A percentile compares a stretch with the other conserved stretches of the same genome.
Conservation (phyloP, 2,888 invertebrate genomes). For the Cataglyphis albicans region DNA sequence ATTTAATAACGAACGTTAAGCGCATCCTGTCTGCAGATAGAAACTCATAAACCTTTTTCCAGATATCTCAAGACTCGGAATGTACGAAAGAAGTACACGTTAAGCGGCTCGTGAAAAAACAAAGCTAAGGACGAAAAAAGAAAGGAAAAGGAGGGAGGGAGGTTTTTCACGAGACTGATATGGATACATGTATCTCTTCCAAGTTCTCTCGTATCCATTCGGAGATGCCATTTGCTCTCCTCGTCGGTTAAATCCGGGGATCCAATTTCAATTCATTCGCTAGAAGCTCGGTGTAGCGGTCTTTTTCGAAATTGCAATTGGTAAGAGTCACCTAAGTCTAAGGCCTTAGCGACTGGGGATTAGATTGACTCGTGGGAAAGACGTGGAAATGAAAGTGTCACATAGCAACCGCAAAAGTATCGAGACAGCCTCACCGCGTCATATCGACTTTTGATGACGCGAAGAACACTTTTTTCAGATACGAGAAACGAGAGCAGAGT, state of each 20-base stretch:
- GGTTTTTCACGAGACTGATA: conserved; percentile 59
- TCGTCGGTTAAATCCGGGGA: conserved; percentile 68
- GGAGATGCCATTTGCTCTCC: conserved; percentile 67
- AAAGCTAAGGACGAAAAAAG: conserved; percentile 17
- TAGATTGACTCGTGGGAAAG: conserved; percentile 47
- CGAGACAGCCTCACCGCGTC: conserved; percentile 59
- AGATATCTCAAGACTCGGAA: conserved; percentile 31
- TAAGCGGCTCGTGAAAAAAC: conserved; percentile 31
- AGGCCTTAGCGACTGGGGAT: conserved; percentile 53
- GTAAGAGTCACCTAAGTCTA: conserved; percentile 37
- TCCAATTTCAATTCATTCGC: conserved; percentile 62
- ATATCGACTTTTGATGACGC: conserved; percentile 26
- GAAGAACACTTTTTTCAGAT: background rate
- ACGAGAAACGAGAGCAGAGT: background rate
- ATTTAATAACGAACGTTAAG: conserved; percentile 53
- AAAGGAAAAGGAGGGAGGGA: background rate
- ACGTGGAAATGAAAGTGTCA: conserved; percentile 69
- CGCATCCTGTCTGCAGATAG: conserved; percentile 30
- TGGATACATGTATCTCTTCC: conserved; percentile 46
- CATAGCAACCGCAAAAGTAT: conserved; percentile 62
- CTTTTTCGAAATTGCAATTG: conserved; percentile 60
- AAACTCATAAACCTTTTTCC: conserved; percentile 50
- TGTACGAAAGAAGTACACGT: background rate
- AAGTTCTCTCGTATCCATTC: conserved; percentile 57
- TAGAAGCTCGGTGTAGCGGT: conserved; percentile 1